A percentile compares a stretch with the other conserved stretches of the same genome.
Evolutionary conservation across 1,140 invertebrate genomes (phyloP).

Genomic region (Epicauta chinensis): DNA sequence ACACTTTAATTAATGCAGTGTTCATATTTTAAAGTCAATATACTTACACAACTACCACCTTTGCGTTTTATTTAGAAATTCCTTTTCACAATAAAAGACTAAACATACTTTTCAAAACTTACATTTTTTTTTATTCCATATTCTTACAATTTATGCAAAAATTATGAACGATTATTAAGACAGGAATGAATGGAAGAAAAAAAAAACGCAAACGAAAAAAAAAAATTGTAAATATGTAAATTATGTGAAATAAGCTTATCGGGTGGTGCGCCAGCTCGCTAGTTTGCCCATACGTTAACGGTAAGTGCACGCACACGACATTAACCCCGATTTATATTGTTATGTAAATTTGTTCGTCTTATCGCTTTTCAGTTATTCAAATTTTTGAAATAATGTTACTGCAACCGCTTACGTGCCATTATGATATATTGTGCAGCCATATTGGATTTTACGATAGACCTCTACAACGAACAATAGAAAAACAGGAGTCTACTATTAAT

Average conservation of each 20-base stretch:
- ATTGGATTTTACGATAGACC: conserved; percentile 31
- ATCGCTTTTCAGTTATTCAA: conserved; percentile 40
- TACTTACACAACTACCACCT: no score
- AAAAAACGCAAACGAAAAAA: not conserved
- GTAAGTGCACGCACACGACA: conserved; percentile 43
- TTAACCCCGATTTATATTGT: conserved; percentile 47
- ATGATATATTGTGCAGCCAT: conserved; percentile 42
- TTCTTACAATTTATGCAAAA: no score
- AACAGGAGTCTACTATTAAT: no score
- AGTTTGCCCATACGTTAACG: conserved; percentile 31
- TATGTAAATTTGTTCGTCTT: conserved; percentile 41
- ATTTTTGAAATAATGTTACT: conserved; percentile 42
- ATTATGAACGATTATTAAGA: no score
- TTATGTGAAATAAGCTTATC: conserved; percentile 34
- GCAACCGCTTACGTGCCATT: conserved; percentile 36
- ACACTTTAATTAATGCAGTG: no score
- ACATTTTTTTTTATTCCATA: no score
- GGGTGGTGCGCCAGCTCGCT: conserved; percentile 29
- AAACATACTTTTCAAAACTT: no score
- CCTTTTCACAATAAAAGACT: no score
- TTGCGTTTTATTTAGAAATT: no score
- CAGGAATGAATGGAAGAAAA: no score
- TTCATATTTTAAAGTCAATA: no score
- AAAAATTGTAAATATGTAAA: conserved; percentile 32
- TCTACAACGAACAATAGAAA: no score